Evolutionary conservation across 2,797 vertebrate species (phyloP), one percentile per base, ranked within the genome.

Genomic region (Cirrhinus mrigala): DNA sequence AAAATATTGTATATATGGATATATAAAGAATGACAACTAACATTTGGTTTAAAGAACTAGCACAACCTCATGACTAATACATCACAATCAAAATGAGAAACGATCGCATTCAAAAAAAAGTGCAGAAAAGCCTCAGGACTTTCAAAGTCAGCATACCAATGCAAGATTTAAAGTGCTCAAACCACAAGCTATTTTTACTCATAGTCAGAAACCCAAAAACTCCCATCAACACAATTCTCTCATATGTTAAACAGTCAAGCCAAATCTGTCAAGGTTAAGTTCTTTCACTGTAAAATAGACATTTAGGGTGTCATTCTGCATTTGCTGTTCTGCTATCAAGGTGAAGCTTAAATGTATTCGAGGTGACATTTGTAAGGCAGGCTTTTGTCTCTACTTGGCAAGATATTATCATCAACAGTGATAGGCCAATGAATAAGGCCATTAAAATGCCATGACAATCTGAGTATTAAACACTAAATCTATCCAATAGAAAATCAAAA

Each of bases 111-210:
- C 20, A 50, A 76, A 78, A 44, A n/a, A 22, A 33, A 40, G 40
- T 44, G 14, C 64, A 54, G 18, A 68, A 24, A 81, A 50, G 60
- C 62, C 60, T 66, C 18, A 78, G 40, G n/a, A 27, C 44, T 40
- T 33, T 64, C 71, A 22, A 78, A 77, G 24, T 29, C 14, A 64
- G 24, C 66, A 60, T 66, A 58, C 52, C 50, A 79, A 69, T 84
- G 66, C 86, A 83, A 80, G 10, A 77, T 68, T 29, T 56, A 58
- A 81, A 81, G 18, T 73, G 80, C 54, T 82, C 66, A 60, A 82
- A 62, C 18, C 69, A 48, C 40, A 62, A 33, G 54, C 81, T 62
- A 82, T 82, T 82, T 82, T 74, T 82, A 74, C 71, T 15, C 58
- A 74, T 52, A 60, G 69, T 50, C 69, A 66, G 20, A 83, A 83